Conservation (phyloP, 2,888 invertebrate species). For the Odontocolon sp. region DNA sequence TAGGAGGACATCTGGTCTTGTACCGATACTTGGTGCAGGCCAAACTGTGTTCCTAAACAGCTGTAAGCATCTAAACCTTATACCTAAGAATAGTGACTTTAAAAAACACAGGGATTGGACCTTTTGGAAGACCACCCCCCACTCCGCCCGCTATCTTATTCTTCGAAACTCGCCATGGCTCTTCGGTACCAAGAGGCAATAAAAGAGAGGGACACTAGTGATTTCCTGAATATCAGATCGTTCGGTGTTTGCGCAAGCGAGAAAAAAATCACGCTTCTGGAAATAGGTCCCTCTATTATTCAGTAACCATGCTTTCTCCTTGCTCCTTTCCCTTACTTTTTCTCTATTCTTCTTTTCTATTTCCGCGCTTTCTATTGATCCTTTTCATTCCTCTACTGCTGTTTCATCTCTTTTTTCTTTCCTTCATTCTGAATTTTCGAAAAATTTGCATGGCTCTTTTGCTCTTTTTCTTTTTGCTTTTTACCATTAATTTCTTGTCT, state of each 20-base stretch:
- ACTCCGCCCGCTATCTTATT: neutral
- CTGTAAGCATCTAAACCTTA: no score
- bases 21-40: neutral
- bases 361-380: conserved; percentile 4
- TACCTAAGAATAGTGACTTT: no score
- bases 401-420: neutral
- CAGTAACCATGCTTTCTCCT: conserved; percentile 64
- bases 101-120: no score
- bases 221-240: conserved; percentile 62
- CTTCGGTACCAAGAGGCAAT: conserved; percentile 23
- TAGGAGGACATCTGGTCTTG: neutral
- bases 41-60: neutral
- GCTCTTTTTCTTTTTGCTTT: neutral
- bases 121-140: no score
- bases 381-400: neutral
- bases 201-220: conserved; percentile 58
- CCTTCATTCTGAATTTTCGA: neutral
- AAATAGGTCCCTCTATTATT: conserved; percentile 70
- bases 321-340: conserved; percentile 46
- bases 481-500: neutral
- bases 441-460: no score
- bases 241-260: conserved; percentile 14
- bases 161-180: neutral
- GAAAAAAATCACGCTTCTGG: conserved; percentile 55
- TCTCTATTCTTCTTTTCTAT: neutral